A percentile compares a stretch with the other conserved stretches of the same genome.
phyloP scores from a whole-genome alignment of 2,113 vertebrate species.

The Carassius carassius region DNA sequence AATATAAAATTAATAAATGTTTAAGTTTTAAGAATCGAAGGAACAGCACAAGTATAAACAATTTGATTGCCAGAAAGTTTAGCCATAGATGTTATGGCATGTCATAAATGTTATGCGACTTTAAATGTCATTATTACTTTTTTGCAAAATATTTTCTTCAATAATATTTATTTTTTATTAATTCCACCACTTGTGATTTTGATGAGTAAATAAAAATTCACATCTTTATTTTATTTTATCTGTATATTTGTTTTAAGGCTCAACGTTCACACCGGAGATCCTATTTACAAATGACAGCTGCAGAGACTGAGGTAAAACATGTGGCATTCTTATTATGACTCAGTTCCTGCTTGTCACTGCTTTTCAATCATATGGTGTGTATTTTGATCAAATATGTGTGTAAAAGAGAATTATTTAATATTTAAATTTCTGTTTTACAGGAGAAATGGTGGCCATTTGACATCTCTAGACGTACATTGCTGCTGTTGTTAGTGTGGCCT shows the following conservation, averaged over 20 bases:
- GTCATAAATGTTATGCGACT: not conserved
- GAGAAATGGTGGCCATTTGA: constrained; percentile 72
- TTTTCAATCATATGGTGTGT: not conserved
- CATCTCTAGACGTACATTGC: constrained; percentile 69
- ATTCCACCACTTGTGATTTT: not conserved
- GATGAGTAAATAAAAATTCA: not conserved
- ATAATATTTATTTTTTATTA: not conserved
- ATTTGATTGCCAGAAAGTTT: not conserved
- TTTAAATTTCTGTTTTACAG: constrained; percentile 48
- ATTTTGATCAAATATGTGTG: not conserved
- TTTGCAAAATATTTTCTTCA: not conserved
- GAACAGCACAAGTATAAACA: not conserved
- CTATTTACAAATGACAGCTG: constrained; percentile 51
- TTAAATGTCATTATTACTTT: not conserved
- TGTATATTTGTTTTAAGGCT: constrained; percentile 55
- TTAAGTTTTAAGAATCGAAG: not conserved
- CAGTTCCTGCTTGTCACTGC: not conserved
- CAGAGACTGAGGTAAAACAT: constrained; percentile 64
- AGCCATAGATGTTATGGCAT: not conserved
- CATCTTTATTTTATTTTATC: not conserved
- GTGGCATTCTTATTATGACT: not conserved
- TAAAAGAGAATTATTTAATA: not conserved
- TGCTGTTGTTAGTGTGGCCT: constrained; percentile 92
- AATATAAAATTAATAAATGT: no score
- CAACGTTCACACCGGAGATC: constrained; percentile 62